phyloP scores from a whole-genome alignment of 2,113 vertebrate genomes.

The Nicator chloris region DNA sequence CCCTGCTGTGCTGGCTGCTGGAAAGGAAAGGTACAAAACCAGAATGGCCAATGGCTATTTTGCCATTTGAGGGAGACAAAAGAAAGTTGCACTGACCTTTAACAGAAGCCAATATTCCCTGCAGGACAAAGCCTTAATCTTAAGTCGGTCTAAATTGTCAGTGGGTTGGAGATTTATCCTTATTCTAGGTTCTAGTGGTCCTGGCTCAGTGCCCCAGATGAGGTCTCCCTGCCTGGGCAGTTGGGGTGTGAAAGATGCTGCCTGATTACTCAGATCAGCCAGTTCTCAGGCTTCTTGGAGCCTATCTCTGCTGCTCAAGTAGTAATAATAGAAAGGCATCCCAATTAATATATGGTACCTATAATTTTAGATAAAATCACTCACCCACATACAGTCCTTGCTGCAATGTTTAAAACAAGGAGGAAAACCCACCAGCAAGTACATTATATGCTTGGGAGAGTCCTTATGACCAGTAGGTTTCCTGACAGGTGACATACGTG shows the following conservation, averaged over 20 bases:
- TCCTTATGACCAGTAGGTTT: not conserved
- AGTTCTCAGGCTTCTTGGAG: not conserved
- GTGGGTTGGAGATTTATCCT: not conserved
- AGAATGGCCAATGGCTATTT: not conserved
- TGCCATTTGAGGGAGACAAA: not conserved
- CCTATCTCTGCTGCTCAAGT: not conserved
- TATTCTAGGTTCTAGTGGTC: not conserved
- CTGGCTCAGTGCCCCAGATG: not conserved
- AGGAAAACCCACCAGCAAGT: not conserved
- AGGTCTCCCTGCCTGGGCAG: not conserved
- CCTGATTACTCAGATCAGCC: not conserved
- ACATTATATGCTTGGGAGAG: not conserved
- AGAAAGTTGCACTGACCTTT: not conserved
- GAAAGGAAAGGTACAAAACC: not conserved
- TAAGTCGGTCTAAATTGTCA: not conserved
- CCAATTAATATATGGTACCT: not conserved
- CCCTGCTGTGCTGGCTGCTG: not conserved
- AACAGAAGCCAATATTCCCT: not conserved
- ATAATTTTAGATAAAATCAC: not conserved
- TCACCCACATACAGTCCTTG: not conserved
- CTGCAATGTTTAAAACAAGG: not conserved
- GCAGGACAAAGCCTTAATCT: not conserved
- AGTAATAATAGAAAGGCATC: not conserved
- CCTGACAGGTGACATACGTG: rapidly evolving
- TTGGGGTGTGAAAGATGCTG: not conserved